Base-by-base conservation (phyloP, 1,140 invertebrate genomes). In the Lepidostoma basale region DNA sequence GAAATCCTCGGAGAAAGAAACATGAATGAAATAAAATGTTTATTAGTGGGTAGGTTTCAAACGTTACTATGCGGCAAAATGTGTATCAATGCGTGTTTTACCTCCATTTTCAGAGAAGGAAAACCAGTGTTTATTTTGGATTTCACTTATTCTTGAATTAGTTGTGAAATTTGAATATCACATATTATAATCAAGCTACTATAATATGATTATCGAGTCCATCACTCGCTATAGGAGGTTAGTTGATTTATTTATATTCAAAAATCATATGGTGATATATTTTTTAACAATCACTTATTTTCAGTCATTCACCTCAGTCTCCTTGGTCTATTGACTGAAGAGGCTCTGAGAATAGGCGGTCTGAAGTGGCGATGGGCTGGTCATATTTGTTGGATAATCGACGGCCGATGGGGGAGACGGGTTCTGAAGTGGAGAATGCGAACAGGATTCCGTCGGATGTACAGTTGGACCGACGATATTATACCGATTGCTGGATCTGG, bases 21-120 rank as follows among this genome's bases (percentile, higher is more conserved):
- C 18, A 16, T 3, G 1, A 18, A 45, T 14, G 18, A 14, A 20
- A 45, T 18, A 45, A 45, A 8, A 18, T 45, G 18, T 16, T 14
- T 45, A 45, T 18, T 18, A 14, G 42, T 14, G 42, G 10, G 30
- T 33, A 6, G 5, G 30, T 5, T 33, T 16, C n/a, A 45, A 45
- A 45, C 42, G 42, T 45, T 45, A 45, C 42, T 45, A 45, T 45
- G 42, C 42, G 42, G 42, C 42, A 45, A 45, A n/a, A 18, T 14
- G n/a, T 45, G 16, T 45, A 45, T 14, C 42, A 10, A 16, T 45
- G 42, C 42, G n/a, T 20, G 18, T 45, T 45, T 45, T 18, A 20
- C 3, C 42, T 12, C 8, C n/a, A 9, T 8, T 45, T 4, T 45
- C 42, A 45, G 33, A 5, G 33, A n/a, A 12, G 9, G 33, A 36